phyloP scores from a whole-genome alignment of 2,797 vertebrate genomes.

The Salmo trutta region DNA sequence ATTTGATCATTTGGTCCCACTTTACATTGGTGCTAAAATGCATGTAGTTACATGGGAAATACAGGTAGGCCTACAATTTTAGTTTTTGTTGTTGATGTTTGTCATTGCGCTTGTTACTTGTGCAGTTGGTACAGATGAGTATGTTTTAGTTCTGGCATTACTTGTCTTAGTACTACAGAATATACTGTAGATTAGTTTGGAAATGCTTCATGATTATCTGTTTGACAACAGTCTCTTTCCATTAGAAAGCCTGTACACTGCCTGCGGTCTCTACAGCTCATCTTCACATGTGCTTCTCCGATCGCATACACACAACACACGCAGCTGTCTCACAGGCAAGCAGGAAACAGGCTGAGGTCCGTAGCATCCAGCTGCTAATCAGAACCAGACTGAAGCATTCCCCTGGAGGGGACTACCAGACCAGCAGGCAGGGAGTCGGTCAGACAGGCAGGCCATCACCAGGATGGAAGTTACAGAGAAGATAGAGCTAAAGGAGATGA shows the following conservation, averaged over 20 bases:
- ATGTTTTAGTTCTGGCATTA: not conserved
- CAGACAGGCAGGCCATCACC: slow-evolving; percentile 26
- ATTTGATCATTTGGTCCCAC: not conserved
- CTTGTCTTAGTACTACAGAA: not conserved
- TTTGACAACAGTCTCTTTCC: not conserved
- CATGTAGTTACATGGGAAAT: no score
- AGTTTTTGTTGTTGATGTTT: not conserved
- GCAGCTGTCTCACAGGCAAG: slow-evolving; percentile 51
- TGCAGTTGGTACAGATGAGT: not conserved
- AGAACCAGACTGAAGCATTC: slow-evolving; percentile 58
- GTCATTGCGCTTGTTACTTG: not conserved
- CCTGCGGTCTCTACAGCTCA: no score
- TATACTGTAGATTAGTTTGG: slow-evolving; percentile 2
- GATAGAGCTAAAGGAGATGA: slow-evolving; percentile 24
- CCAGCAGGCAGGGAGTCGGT: slow-evolving; percentile 28
- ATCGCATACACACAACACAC: slow-evolving; percentile 31
- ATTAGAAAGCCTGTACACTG: slow-evolving; percentile 6
- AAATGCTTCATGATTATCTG: not conserved
- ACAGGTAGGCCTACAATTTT: not conserved
- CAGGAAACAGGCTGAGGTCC: slow-evolving; percentile 49
- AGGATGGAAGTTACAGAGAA: slow-evolving; percentile 40
- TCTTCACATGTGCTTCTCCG: no score
- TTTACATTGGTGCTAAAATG: no score
- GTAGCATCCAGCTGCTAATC: slow-evolving; percentile 65
- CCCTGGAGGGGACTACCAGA: slow-evolving; percentile 44